Percentiles rank a stretch among this genome's conserved stretches.
phyloP scores from a whole-genome alignment of 2,113 vertebrate species.

The Steatornis caripensis region DNA sequence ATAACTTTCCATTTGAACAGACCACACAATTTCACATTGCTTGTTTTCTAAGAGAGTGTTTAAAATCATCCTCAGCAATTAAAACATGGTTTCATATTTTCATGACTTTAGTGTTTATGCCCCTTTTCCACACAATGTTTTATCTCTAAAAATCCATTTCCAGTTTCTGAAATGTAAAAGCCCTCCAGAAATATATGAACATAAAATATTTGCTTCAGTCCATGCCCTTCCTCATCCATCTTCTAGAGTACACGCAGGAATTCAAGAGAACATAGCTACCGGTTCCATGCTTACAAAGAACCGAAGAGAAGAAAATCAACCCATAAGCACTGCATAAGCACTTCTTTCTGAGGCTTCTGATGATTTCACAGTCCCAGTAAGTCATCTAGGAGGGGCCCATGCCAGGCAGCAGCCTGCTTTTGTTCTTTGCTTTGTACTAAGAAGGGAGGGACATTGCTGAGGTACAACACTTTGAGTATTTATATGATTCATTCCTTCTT shows the following conservation, averaged over 20 bases:
- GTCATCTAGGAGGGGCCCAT: constrained; percentile 68
- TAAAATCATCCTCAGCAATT: not conserved
- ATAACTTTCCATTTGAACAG: not conserved
- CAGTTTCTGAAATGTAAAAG: not conserved
- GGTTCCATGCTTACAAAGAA: not conserved
- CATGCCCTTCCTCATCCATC: not conserved
- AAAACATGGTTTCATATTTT: not conserved
- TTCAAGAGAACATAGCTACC: not conserved
- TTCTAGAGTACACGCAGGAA: not conserved
- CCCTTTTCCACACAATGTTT: not conserved
- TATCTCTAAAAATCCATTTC: not conserved
- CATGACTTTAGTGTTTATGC: not conserved
- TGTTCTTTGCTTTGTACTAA: constrained; percentile 65
- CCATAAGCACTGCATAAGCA: constrained; percentile 41
- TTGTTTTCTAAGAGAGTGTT: not conserved
- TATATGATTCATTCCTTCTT: constrained; percentile 54
- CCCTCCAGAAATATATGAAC: not conserved
- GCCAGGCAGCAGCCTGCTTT: constrained; percentile 60
- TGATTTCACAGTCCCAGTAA: constrained; percentile 62
- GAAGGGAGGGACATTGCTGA: constrained; percentile 64
- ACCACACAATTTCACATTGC: not conserved
- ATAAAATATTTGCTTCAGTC: not conserved
- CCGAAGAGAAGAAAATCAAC: constrained; percentile 36
- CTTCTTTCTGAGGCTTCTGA: constrained; percentile 60
- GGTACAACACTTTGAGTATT: constrained; percentile 30